phyloP scores from a whole-genome alignment of 2,888 invertebrate species.

The Eumacrocentrus americanus region DNA sequence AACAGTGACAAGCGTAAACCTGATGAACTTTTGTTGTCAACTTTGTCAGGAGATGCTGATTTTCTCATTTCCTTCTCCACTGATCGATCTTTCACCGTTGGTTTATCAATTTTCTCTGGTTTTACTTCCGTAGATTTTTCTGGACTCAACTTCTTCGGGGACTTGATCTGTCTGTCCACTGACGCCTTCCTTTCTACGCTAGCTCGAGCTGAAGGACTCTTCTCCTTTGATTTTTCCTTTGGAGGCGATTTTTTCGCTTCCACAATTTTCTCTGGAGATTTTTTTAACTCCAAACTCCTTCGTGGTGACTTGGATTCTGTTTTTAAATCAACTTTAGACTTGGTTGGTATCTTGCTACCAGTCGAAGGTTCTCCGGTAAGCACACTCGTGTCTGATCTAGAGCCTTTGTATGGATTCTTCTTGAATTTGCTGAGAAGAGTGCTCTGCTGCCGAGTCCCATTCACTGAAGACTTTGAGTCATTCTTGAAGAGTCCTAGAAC shows the following conservation, averaged over 20 bases:
- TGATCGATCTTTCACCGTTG: conserved; percentile 32
- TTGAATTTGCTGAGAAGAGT: conserved; percentile 63
- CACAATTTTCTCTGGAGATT: conserved; percentile 34
- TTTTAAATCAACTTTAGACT: conserved; percentile 38
- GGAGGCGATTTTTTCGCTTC: conserved; percentile 41
- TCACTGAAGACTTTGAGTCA: conserved; percentile 44
- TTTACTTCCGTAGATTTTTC: conserved; percentile 48
- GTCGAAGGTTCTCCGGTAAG: conserved; percentile 32
- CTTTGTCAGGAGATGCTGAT: conserved; percentile 43
- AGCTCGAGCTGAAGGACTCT: conserved; percentile 27
- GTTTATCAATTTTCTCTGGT: conserved; percentile 56
- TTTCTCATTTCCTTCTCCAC: conserved; percentile 33
- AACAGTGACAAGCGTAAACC: conserved; percentile 28
- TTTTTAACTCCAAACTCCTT: conserved; percentile 37
- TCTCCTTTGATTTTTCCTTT: conserved; percentile 39
- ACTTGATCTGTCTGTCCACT: conserved; percentile 37
- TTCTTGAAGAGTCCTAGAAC: conserved; percentile 80
- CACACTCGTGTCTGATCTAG: conserved; percentile 44
- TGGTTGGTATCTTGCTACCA: conserved; percentile 54
- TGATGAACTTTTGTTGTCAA: conserved; percentile 40
- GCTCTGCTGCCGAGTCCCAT: conserved; percentile 37
- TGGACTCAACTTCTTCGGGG: conserved; percentile 46
- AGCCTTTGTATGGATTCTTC: conserved; percentile 62
- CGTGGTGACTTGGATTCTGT: conserved; percentile 40
- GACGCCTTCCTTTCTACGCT: conserved; percentile 31